Evolutionary conservation across 2,113 vertebrate genomes (phyloP).

Genomic region (Neotoma lepida): DNA sequence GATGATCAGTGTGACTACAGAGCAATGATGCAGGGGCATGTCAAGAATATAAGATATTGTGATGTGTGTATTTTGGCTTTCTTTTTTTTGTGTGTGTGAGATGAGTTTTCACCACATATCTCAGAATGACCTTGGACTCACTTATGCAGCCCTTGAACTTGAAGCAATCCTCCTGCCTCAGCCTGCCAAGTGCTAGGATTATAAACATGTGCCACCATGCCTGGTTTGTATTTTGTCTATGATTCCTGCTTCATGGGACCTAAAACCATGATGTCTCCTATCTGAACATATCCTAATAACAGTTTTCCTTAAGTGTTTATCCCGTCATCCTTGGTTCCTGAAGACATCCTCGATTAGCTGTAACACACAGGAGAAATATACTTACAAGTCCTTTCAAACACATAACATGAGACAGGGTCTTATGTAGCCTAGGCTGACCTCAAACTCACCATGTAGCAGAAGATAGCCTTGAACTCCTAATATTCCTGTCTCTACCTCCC

Average conservation of each 20-base stretch:
- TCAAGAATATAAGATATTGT: neutral
- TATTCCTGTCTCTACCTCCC: neutral
- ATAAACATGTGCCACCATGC: neutral
- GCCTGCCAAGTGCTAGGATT: neutral
- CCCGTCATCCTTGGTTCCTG: neutral
- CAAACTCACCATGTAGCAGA: neutral
- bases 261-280: neutral
- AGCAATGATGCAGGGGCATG: too few species aligned
- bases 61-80: neutral
- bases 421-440: neutral
- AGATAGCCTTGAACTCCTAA: neutral
- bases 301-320: neutral
- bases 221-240: neutral
- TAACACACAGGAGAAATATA: too few species aligned
- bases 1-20: too few species aligned
- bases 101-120: neutral
- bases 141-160: neutral
- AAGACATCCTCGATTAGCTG: neutral
- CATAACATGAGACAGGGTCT: neutral
- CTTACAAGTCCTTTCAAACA: neutral
- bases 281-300: neutral
- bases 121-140: neutral
- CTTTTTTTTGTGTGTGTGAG: neutral
- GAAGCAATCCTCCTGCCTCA: neutral
- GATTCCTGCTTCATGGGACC: neutral